Percentiles rank a stretch among this genome's conserved stretches.
phyloP scores from a whole-genome alignment of 2,797 vertebrate species.

The Antrozous pallidus region DNA sequence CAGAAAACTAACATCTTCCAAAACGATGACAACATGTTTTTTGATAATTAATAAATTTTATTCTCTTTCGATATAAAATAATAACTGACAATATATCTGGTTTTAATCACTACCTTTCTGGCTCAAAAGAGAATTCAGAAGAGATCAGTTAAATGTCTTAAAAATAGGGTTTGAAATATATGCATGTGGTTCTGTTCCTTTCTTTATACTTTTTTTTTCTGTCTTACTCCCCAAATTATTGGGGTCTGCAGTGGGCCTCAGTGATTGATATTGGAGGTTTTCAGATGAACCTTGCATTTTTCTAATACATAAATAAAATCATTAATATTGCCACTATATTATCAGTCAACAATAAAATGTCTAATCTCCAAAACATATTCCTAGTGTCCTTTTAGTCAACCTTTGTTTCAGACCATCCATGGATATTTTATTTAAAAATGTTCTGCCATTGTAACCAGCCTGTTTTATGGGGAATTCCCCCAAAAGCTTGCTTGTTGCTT shows the following conservation, averaged over 20 bases:
- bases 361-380: not conserved
- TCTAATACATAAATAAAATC: not conserved
- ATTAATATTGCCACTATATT: not conserved
- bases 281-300: not conserved
- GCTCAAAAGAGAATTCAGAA: constrained; percentile 43
- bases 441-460: not conserved
- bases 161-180: not conserved
- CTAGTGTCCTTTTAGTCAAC: not conserved
- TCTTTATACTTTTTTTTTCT: not conserved
- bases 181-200: not conserved
- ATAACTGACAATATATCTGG: not conserved
- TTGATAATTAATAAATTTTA: not conserved
- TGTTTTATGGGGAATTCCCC: not conserved
- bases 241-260: not conserved
- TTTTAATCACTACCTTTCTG: not conserved
- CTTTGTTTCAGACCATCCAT: constrained; percentile 13
- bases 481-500: not conserved
- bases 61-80: not conserved
- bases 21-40: not conserved
- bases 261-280: not conserved
- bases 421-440: constrained; percentile 4
- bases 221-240: not conserved
- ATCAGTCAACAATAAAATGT: not conserved
- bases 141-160: not conserved
- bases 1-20: not conserved